Conservation (phyloP, 2,113 vertebrate species). For the Cottus gobio region DNA sequence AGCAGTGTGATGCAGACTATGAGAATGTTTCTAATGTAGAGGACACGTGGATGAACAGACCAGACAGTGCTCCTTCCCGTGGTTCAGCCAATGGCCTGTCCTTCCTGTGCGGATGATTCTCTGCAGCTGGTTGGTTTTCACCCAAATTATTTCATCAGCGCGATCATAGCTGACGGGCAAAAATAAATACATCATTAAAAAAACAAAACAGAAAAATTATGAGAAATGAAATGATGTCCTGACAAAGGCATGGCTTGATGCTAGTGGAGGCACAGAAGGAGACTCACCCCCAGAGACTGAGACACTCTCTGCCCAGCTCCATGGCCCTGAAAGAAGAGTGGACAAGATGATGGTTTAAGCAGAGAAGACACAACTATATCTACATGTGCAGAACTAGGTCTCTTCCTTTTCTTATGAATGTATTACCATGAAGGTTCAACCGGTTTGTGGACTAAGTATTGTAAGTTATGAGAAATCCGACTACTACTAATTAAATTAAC, state of each 20-base stretch:
- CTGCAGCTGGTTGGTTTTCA: constrained; percentile 95
- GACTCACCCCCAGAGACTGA: constrained; percentile 93
- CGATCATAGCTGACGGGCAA: constrained; percentile 86
- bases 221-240: rapidly evolving
- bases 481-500: not conserved
- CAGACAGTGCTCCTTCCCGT: constrained; percentile 95
- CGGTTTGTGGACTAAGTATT: not conserved
- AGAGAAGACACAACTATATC: not conserved
- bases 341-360: not conserved
- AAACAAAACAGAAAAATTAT: not conserved
- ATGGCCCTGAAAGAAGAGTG: constrained; percentile 84
- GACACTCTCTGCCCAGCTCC: constrained; percentile 93
- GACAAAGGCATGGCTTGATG: not conserved
- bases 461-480: not conserved
- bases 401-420: not conserved
- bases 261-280: not conserved
- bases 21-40: not conserved
- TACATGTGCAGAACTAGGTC: not conserved
- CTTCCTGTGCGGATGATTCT: constrained; percentile 93
- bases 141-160: constrained; percentile 95
- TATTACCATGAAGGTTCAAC: not conserved
- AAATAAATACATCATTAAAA: not conserved
- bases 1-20: not conserved
- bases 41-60: constrained; percentile 59
- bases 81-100: constrained; percentile 94